A percentile compares a stretch with the other conserved stretches of the same genome.
Evolutionary conservation across 2,113 vertebrate genomes (phyloP).

Genomic region (Halichoerus grypus): DNA sequence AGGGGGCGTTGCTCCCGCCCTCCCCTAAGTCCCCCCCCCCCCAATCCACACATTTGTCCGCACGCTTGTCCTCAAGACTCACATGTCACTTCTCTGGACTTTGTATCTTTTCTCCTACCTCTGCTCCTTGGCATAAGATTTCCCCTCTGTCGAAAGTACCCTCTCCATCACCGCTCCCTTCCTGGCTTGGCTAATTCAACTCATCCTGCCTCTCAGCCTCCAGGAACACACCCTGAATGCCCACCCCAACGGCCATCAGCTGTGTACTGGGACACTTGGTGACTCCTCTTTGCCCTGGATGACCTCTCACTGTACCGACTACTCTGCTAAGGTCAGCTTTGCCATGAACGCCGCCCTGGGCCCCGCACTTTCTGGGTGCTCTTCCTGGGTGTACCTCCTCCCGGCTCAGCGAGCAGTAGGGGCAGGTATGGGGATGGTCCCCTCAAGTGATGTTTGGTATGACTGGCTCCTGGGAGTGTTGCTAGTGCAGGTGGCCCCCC

Average conservation of each 20-base stretch:
- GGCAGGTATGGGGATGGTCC: neutral
- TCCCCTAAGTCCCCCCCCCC: neutral
- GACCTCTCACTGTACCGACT: too few species aligned
- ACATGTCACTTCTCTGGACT: neutral
- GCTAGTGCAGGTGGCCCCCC: too few species aligned
- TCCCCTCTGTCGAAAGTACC: neutral
- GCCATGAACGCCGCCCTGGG: neutral
- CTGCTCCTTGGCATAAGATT: rapidly evolving
- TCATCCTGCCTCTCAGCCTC: neutral
- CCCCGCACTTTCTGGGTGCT: too few species aligned
- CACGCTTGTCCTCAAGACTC: neutral
- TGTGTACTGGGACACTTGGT: rapidly evolving
- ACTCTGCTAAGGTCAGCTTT: too few species aligned
- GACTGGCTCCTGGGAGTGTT: rapidly evolving
- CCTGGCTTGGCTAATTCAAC: neutral
- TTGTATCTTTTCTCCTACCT: neutral
- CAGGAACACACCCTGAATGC: neutral
- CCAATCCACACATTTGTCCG: too few species aligned
- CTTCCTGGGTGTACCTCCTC: rapidly evolving
- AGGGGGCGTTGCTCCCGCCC: neutral
- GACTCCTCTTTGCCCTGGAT: neutral
- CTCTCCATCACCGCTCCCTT: too few species aligned
- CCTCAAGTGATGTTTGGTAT: rapidly evolving
- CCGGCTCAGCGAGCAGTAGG: rapidly evolving
- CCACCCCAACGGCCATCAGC: rapidly evolving